Evolutionary conservation across 2,113 vertebrate species (phyloP).

Genomic region (Spheniscus mendiculus): DNA sequence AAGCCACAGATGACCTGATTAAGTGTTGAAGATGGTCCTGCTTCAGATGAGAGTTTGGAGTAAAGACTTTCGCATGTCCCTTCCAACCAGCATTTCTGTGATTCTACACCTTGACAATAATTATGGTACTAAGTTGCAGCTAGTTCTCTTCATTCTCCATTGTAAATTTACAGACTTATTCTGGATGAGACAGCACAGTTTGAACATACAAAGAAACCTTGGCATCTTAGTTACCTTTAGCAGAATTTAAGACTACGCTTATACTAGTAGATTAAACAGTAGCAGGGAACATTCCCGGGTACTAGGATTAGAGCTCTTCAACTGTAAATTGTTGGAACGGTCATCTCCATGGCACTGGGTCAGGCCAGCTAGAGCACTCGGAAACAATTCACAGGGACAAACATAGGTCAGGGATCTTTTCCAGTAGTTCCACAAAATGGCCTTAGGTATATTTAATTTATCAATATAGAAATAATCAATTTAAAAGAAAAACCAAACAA

Average conservation of each 20-base stretch:
- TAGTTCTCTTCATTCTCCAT: not conserved
- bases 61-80: not conserved
- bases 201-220: not conserved
- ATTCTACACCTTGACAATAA: not conserved
- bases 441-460: too few species aligned
- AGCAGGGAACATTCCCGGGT: not conserved
- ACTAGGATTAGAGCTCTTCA: not conserved
- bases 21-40: not conserved
- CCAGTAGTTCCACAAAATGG: too few species aligned
- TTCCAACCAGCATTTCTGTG: not conserved
- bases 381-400: too few species aligned
- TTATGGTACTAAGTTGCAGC: not conserved
- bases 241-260: not conserved
- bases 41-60: not conserved
- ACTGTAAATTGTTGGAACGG: not conserved
- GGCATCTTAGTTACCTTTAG: not conserved
- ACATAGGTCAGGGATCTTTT: too few species aligned
- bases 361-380: too few species aligned
- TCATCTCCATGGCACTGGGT: not conserved
- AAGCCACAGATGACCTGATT: not conserved
- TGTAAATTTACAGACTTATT: not conserved
- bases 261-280: fast-evolving
- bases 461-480: too few species aligned
- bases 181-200: not conserved
- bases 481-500: too few species aligned